Percentiles rank a stretch among this genome's conserved stretches.
phyloP scores from a whole-genome alignment of 2,888 invertebrate genomes.

The Drosophila recens region DNA sequence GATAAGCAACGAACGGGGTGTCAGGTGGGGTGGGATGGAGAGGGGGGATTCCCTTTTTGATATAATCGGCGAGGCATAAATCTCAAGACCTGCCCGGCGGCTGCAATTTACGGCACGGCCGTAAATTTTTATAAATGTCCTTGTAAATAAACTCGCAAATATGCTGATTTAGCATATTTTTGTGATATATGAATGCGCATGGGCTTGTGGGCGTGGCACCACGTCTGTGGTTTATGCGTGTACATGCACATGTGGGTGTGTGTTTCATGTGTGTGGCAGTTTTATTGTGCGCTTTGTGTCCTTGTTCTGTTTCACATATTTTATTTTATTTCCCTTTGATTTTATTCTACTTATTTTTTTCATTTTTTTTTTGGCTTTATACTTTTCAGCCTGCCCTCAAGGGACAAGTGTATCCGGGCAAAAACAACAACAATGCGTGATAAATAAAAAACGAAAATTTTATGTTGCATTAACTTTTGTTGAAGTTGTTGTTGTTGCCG shows the following conservation, averaged over 20 bases:
- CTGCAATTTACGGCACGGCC: conserved; percentile 78
- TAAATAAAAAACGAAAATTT: conserved; percentile 75
- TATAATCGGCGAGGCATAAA: conserved; percentile 77
- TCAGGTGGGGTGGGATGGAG: not conserved
- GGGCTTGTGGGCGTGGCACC: conserved; percentile 67
- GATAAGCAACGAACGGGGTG: conserved; percentile 35
- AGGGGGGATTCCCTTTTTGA: conserved; percentile 31
- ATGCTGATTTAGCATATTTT: conserved; percentile 81
- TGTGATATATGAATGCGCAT: conserved; percentile 70
- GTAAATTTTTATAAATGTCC: conserved; percentile 81
- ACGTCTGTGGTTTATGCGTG: conserved; percentile 70
- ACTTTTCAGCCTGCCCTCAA: conserved; percentile 35
- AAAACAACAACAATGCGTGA: conserved; percentile 44
- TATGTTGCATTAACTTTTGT: conserved; percentile 75
- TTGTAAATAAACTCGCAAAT: conserved; percentile 81
- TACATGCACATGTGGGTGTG: conserved; percentile 3
- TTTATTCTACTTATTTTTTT: conserved; percentile 52
- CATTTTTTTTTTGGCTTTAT: conserved; percentile 10
- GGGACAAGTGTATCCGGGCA: conserved; percentile 37
- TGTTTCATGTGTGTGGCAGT: conserved; percentile 64
- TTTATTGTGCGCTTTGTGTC: conserved; percentile 64
- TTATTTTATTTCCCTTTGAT: conserved; percentile 67
- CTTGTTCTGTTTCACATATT: conserved; percentile 41
- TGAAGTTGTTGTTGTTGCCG: conserved; percentile 13
- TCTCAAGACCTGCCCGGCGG: conserved; percentile 80